Base-by-base conservation (phyloP, 2,113 vertebrate genomes). In the Morone chrysops region DNA sequence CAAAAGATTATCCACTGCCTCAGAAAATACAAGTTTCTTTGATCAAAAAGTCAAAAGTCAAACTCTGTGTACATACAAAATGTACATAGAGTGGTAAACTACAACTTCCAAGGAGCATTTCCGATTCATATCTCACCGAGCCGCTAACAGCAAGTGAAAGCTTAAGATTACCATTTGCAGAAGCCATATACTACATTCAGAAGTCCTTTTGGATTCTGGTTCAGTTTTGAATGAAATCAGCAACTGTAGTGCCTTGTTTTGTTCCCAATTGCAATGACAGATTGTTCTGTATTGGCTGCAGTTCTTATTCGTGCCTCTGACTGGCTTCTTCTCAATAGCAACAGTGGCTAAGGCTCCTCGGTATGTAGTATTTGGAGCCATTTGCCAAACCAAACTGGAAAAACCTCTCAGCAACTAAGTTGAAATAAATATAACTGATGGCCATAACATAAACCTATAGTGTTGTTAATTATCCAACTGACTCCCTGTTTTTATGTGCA, bases 331-430 rank as follows among this genome's bases (percentile, higher is more conserved):
- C 56, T 80, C 45, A 76, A 40, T 0, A 85, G 67, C 31, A 70
- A 62, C 57, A 70, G 62, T 51, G 53, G 65, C 71, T 69, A 22
- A 73, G 3, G 51, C 76, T 85, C 40, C 53, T 50, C 20, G 6
- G 51, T 75, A 54, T 43, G 25, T 41, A 63, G 40, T 40, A 63
- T 68, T 61, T 40, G 2, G 54, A 75, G 36, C 9, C 8, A 31
- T 62, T 62, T 69, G 51, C 72, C 76, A 84, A 90, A 65, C 65
- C 48, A 81, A 77, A 69, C 41, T 84, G 80, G 75, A 63, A 82
- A 77, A 82, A 62, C 36, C 5, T 83, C 6, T 10, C 70, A 57
- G 59, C 66, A 76, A 53, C 56, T 25, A 40, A 25, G 7, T 22
- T 69, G 36, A 82, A 73, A 63, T 72, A 65, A 72, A 71, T 75